Evolutionary conservation across 2,888 invertebrate genomes (phyloP).

Genomic region (Gymnocheta viridis): DNA sequence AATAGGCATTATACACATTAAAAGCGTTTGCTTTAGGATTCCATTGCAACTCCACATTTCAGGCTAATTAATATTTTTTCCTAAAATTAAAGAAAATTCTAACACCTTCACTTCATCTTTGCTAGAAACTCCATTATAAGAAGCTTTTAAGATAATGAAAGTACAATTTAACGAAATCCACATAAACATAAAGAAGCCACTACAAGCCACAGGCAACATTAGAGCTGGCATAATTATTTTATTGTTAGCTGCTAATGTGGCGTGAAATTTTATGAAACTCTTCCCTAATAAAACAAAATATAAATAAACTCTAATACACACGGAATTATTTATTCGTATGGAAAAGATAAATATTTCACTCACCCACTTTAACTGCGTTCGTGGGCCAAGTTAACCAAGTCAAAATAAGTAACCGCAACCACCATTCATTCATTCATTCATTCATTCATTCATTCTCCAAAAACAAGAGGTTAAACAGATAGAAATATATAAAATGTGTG

Average conservation of each 20-base stretch:
- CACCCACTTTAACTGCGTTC: background rate
- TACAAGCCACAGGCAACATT: slow-evolving; percentile 39
- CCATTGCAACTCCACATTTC: background rate
- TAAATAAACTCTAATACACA: slow-evolving; percentile 9
- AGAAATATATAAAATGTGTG: slow-evolving; percentile 39
- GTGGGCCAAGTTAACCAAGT: slow-evolving; percentile 23
- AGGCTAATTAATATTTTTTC: background rate
- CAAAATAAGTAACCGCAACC: slow-evolving; percentile 26
- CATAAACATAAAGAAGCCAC: background rate
- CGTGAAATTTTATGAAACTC: slow-evolving; percentile 75
- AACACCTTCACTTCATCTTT: slow-evolving; percentile 9
- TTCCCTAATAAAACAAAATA: slow-evolving; percentile 39
- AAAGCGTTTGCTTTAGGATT: background rate
- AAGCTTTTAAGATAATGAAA: slow-evolving; percentile 67
- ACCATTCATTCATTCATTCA: too few relatives aligned
- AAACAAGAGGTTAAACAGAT: slow-evolving; percentile 8
- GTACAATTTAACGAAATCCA: slow-evolving; percentile 20
- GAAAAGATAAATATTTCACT: slow-evolving; percentile 43
- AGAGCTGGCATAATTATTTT: slow-evolving; percentile 74
- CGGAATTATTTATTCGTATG: slow-evolving; percentile 36
- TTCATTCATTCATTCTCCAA: too few relatives aligned
- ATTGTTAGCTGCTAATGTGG: slow-evolving; percentile 76
- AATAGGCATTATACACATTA: too few relatives aligned
- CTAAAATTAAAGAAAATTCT: background rate
- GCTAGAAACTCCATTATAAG: background rate